phyloP scores from a whole-genome alignment of 1,140 invertebrate species.

The Macrobrachium nipponense region DNA sequence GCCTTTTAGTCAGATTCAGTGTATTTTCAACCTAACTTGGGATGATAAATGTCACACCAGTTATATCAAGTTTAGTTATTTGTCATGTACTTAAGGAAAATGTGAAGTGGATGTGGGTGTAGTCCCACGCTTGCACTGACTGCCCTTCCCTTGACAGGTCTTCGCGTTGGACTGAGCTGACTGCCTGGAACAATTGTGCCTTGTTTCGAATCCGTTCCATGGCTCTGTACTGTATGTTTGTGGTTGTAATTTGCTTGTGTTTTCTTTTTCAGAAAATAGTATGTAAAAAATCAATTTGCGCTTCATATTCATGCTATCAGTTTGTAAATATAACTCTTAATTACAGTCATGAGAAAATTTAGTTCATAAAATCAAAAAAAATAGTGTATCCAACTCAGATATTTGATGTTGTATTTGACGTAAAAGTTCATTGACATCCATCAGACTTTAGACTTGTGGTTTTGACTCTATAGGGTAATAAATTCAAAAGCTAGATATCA shows the following conservation, averaged over 20 bases:
- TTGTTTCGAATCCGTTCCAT: slow-evolving; percentile 26
- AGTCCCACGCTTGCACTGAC: slow-evolving; percentile 22
- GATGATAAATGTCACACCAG: too few relatives aligned
- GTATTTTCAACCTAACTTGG: too few relatives aligned
- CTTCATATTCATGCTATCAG: neutral
- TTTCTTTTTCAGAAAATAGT: slow-evolving; percentile 10
- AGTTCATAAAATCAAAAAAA: too few relatives aligned
- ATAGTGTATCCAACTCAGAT: too few relatives aligned
- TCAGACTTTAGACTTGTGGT: too few relatives aligned
- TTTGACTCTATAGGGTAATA: too few relatives aligned
- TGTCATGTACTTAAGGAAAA: too few relatives aligned
- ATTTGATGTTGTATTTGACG: too few relatives aligned
- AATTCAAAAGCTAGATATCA: too few relatives aligned
- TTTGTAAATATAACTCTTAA: neutral
- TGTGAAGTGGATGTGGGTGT: slow-evolving; percentile 17
- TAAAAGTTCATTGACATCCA: too few relatives aligned
- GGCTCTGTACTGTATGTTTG: slow-evolving; percentile 44
- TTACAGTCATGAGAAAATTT: neutral
- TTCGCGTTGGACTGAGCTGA: slow-evolving; percentile 9
- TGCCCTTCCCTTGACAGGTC: slow-evolving; percentile 33
- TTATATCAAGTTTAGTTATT: too few relatives aligned
- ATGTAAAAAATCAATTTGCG: neutral
- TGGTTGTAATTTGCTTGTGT: slow-evolving; percentile 26
- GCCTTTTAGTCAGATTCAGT: too few relatives aligned
- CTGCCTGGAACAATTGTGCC: slow-evolving; percentile 26